A percentile compares a stretch with the other conserved stretches of the same genome.
Conservation (phyloP, 2,888 invertebrate genomes). For the Fragum whitleyi region DNA sequence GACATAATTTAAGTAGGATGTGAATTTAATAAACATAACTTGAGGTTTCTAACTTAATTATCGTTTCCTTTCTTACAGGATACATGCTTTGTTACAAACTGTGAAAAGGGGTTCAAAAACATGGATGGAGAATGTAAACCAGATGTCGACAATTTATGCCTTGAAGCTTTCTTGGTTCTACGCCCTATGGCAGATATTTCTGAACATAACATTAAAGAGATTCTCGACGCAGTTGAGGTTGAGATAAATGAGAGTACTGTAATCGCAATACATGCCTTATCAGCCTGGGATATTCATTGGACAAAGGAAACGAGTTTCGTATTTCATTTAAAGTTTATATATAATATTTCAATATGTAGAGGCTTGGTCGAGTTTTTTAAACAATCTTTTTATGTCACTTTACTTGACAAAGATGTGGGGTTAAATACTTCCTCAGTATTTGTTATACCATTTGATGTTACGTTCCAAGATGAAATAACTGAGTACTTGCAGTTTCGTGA, state of each 20-base stretch:
- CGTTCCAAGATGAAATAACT: too few species aligned
- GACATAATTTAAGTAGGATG: too few species aligned
- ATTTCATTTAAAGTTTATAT: background rate
- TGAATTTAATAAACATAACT: too few species aligned
- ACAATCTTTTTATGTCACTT: background rate
- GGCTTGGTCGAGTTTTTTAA: background rate
- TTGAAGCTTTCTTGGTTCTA: background rate
- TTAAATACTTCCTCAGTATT: too few species aligned
- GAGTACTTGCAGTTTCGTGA: too few species aligned
- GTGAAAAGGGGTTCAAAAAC: background rate
- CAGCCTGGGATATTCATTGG: conserved; percentile 5
- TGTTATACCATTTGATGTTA: too few species aligned
- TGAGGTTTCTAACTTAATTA: too few species aligned
- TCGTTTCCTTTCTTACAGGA: conserved; percentile 11
- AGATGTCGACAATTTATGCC: background rate
- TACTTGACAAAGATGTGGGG: too few species aligned
- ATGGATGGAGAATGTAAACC: background rate
- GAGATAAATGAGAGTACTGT: background rate
- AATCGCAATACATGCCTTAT: background rate
- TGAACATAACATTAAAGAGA: background rate
- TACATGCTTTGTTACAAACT: background rate
- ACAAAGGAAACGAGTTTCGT: background rate
- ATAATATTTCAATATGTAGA: background rate
- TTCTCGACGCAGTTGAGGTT: background rate
- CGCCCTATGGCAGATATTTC: background rate